Conservation (phyloP, 1,140 invertebrate species). For the Drosophila kepulauana region DNA sequence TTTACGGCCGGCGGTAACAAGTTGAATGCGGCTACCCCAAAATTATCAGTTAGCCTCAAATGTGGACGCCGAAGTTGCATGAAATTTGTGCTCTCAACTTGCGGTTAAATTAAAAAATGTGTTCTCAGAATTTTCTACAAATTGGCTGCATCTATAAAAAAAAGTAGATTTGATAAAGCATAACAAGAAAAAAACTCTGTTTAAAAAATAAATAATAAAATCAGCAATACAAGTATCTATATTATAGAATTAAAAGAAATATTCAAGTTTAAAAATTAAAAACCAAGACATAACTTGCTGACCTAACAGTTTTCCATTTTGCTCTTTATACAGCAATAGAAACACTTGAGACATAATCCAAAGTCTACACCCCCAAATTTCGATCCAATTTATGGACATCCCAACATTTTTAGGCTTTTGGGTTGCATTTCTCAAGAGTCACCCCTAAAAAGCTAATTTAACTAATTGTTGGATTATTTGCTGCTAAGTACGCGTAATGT, state of each 20-base stretch:
- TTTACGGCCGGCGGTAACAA: not conserved
- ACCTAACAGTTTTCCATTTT: not conserved
- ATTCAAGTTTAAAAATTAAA: not conserved
- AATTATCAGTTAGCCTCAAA: constrained; percentile 45
- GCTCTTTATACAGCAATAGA: not conserved
- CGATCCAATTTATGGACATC: not conserved
- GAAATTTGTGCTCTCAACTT: constrained; percentile 22
- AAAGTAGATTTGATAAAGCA: too few relatives aligned
- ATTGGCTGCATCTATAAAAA: constrained; percentile 15
- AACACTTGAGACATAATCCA: not conserved
- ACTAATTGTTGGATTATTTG: constrained; percentile 75
- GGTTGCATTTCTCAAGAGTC: constrained; percentile 4
- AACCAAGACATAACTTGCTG: not conserved
- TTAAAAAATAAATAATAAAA: too few relatives aligned
- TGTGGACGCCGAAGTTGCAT: constrained; percentile 20
- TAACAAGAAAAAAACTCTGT: too few relatives aligned
- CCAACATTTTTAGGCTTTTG: constrained; percentile 2
- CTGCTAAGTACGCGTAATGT: constrained; percentile 49
- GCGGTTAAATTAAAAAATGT: constrained; percentile 14
- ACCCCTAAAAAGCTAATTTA: constrained; percentile 61
- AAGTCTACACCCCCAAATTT: not conserved
- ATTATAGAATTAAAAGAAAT: not conserved
- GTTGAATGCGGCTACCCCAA: constrained; percentile 14
- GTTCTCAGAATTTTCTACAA: constrained; percentile 28
- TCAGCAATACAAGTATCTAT: too few relatives aligned